Evolutionary conservation across 2,797 vertebrate species (phyloP).

Genomic region (Gymnodraco acuticeps): DNA sequence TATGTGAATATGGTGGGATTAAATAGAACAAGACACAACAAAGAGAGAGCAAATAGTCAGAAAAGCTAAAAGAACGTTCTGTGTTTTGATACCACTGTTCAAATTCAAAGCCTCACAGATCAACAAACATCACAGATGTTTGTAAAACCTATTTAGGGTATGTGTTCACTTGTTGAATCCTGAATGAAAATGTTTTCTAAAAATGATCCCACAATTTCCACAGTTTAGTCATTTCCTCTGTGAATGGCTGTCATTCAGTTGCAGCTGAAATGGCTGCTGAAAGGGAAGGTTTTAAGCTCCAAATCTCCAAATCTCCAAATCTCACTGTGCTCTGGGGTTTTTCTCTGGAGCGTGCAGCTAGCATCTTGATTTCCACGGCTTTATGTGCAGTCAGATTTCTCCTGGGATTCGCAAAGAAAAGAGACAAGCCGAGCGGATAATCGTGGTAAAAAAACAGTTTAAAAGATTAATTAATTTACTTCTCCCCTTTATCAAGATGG

Average conservation of each 20-base stretch:
- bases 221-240: slow-evolving; percentile 6
- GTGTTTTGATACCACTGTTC: background rate
- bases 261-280: slow-evolving; percentile 44
- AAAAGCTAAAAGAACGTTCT: too few species aligned
- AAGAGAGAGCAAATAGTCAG: too few species aligned
- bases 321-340: slow-evolving; percentile 39
- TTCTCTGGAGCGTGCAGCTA: slow-evolving; percentile 44
- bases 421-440: slow-evolving; percentile 65
- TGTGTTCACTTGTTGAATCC: slow-evolving; percentile 16
- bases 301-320: slow-evolving; percentile 66
- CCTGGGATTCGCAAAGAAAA: slow-evolving; percentile 54
- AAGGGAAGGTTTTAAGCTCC: slow-evolving; percentile 49
- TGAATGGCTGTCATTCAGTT: slow-evolving; percentile 45
- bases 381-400: slow-evolving; percentile 60
- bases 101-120: background rate
- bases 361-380: slow-evolving; percentile 64
- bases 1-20: too few species aligned
- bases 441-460: slow-evolving; percentile 61
- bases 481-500: slow-evolving; percentile 43
- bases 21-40: too few species aligned
- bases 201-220: slow-evolving; percentile 8
- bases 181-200: slow-evolving; percentile 13
- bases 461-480: slow-evolving; percentile 56
- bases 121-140: background rate
- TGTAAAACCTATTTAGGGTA: slow-evolving; percentile 2